These are phyloP conservation scores for Fulmarus glacialis DNA, from an alignment of 2,113 vertebrate genomes.

Conservation along the genomic window DNA sequence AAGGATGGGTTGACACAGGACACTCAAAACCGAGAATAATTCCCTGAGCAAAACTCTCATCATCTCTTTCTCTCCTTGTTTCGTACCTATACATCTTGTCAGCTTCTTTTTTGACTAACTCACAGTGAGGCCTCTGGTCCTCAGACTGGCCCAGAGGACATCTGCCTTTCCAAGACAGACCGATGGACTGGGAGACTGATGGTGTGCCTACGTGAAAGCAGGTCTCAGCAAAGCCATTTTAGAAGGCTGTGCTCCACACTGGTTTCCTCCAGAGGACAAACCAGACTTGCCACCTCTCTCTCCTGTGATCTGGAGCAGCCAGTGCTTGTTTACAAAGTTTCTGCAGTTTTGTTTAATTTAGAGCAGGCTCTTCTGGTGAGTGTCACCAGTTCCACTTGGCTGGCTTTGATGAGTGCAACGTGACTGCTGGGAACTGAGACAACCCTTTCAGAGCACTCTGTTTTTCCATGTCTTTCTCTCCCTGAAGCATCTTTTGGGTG, in stretches of 20 bases:
- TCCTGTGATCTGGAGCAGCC: not conserved
- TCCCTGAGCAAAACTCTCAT: not conserved
- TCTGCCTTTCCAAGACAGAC: not conserved
- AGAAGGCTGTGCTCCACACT: not conserved
- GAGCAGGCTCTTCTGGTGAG: conserved; percentile 7
- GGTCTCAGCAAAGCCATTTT: not conserved
- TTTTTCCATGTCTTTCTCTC: not conserved
- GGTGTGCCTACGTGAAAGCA: rapidly evolving
- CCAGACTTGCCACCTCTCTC: not conserved
- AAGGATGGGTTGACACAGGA: not conserved
- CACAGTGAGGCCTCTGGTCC: not conserved
- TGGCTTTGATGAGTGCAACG: not conserved
- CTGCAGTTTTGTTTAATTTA: conserved; percentile 23
- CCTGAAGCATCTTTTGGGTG: not conserved
- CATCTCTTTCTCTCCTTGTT: not conserved
- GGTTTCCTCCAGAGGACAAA: not conserved
- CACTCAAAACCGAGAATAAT: not conserved
- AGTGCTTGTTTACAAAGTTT: not conserved
- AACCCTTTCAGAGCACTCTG: not conserved
- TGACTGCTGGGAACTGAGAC: conserved; percentile 40
- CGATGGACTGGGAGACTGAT: rapidly evolving
- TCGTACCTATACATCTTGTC: not conserved
- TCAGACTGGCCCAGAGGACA: not conserved
- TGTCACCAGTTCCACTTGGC: conserved; percentile 45
- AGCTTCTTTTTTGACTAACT: not conserved